Percentiles rank a stretch among this genome's conserved stretches.
Conservation (phyloP, 1,140 invertebrate genomes). For the Drosophila equinoxialis region DNA sequence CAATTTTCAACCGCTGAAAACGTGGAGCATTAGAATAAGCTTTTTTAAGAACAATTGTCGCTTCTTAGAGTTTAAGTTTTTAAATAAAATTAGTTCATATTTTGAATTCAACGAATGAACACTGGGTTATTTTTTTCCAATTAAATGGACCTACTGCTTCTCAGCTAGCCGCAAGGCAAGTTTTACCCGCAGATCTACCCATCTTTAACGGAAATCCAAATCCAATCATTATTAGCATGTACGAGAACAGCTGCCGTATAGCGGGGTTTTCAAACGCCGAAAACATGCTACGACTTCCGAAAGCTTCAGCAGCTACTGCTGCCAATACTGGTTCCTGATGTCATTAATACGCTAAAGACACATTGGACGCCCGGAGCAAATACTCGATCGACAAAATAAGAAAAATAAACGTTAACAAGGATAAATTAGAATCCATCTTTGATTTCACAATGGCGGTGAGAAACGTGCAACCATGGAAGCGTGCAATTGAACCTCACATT, state of each 20-base stretch:
- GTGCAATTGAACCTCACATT: not conserved
- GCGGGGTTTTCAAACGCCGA: not conserved
- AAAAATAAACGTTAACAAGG: not conserved
- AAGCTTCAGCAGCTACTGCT: conserved; percentile 9
- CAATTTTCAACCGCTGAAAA: no score
- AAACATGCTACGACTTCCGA: conserved; percentile 17
- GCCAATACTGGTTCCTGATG: not conserved
- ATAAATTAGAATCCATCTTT: not conserved
- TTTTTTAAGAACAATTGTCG: no score
- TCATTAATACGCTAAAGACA: not conserved
- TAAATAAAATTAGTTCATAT: no score
- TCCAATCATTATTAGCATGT: conserved; percentile 1
- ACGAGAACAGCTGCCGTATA: not conserved
- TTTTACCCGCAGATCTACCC: not conserved
- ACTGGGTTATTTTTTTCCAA: no score
- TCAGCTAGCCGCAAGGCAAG: not conserved
- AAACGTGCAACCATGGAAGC: not conserved
- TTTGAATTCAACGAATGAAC: no score
- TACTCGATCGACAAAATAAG: not conserved
- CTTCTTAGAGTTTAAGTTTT: no score
- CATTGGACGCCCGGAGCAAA: not conserved
- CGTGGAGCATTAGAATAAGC: no score
- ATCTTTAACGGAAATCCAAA: conserved; percentile 5
- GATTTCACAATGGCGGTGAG: not conserved
- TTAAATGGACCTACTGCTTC: not conserved